Conservation (phyloP, 2,797 vertebrate genomes). For the Sebastolobus alascanus region DNA sequence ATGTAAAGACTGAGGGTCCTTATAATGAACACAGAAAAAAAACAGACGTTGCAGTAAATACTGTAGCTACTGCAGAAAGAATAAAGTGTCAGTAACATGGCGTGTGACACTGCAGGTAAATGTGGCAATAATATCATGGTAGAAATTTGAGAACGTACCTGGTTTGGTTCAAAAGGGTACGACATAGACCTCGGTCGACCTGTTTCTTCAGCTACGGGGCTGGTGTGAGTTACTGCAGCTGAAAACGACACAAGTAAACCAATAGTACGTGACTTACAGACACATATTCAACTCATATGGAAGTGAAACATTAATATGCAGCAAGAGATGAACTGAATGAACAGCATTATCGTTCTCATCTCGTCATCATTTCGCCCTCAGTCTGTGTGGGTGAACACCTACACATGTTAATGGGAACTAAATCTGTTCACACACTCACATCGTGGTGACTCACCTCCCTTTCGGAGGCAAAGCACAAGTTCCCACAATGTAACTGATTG, state of each 20-base stretch:
- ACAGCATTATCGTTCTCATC: background rate
- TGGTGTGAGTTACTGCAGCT: background rate
- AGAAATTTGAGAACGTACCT: constrained; percentile 31
- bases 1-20: background rate
- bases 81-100: background rate
- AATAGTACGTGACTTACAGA: background rate
- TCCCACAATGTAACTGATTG: background rate
- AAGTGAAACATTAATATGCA: background rate
- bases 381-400: background rate
- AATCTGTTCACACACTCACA: background rate
- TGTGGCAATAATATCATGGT: background rate
- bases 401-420: background rate
- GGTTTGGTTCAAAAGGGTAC: background rate
- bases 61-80: background rate
- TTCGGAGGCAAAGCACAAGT: background rate
- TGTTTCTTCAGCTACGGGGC: constrained; percentile 16
- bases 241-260: background rate
- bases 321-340: background rate
- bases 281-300: background rate
- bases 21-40: background rate
- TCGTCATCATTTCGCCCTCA: background rate
- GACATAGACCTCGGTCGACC: background rate
- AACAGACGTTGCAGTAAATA: background rate
- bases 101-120: background rate
- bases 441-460: background rate